These are phyloP conservation scores for Prunella strophiata DNA, from an alignment of 2,797 vertebrate species.

Conservation along the genomic window DNA sequence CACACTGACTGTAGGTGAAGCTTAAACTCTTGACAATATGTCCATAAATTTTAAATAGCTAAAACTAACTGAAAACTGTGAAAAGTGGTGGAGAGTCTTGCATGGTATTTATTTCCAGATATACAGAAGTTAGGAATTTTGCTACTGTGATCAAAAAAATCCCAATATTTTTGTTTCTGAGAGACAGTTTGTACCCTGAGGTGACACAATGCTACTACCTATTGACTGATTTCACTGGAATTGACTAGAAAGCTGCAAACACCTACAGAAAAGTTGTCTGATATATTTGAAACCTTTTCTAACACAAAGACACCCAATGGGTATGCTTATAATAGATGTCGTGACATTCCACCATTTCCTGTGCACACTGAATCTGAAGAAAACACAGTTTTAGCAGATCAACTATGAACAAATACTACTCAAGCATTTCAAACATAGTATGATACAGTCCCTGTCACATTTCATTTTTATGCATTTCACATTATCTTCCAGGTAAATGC, in stretches of 20 bases:
- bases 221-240: not conserved
- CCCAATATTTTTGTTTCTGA: not conserved
- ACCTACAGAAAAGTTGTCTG: not conserved
- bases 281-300: not conserved
- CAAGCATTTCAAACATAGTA: not conserved
- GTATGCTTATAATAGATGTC: not conserved
- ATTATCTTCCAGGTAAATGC: not conserved
- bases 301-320: not conserved
- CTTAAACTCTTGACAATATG: not conserved
- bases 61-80: not conserved
- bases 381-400: not conserved
- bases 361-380: not conserved
- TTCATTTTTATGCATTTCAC: not conserved
- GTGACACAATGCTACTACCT: not conserved
- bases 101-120: not conserved
- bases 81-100: not conserved
- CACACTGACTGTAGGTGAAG: not conserved
- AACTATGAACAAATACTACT: not conserved
- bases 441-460: not conserved
- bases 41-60: not conserved
- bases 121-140: not conserved
- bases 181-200: not conserved
- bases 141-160: not conserved
- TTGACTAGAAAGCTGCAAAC: not conserved
- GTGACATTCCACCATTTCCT: not conserved